Evolutionary conservation across 2,797 vertebrate species (phyloP).

Genomic region (Anniella stebbinsi): DNA sequence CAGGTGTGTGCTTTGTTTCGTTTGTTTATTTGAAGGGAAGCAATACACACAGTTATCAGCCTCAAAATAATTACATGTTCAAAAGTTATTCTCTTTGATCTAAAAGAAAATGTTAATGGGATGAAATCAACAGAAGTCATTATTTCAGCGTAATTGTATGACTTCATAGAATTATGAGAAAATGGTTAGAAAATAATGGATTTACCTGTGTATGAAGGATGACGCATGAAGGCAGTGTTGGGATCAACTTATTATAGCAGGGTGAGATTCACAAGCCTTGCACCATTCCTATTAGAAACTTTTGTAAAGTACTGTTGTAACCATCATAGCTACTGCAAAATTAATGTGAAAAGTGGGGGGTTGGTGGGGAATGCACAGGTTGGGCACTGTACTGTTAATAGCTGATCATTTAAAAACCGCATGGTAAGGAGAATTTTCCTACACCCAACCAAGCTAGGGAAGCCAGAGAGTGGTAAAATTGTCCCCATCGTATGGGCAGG

Average conservation of each 20-base stretch:
- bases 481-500: neutral
- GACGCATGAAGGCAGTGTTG: neutral
- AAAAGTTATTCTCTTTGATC: neutral
- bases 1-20: neutral
- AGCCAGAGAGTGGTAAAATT: neutral
- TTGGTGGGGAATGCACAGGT: too few relatives aligned
- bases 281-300: neutral
- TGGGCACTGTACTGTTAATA: neutral
- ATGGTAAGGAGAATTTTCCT: neutral
- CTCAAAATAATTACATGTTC: neutral
- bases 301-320: neutral
- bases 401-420: neutral
- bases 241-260: neutral
- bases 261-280: neutral
- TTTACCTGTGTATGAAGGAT: neutral
- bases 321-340: neutral
- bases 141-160: slow-evolving; percentile 18
- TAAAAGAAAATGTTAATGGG: neutral
- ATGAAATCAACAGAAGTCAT: neutral
- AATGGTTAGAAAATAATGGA: neutral
- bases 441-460: neutral
- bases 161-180: slow-evolving; percentile 6
- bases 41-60: slow-evolving; percentile 15
- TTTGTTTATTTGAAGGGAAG: neutral
- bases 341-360: neutral